Evolutionary conservation across 2,797 vertebrate genomes (phyloP).

Genomic region (Neosalanx taihuensis): DNA sequence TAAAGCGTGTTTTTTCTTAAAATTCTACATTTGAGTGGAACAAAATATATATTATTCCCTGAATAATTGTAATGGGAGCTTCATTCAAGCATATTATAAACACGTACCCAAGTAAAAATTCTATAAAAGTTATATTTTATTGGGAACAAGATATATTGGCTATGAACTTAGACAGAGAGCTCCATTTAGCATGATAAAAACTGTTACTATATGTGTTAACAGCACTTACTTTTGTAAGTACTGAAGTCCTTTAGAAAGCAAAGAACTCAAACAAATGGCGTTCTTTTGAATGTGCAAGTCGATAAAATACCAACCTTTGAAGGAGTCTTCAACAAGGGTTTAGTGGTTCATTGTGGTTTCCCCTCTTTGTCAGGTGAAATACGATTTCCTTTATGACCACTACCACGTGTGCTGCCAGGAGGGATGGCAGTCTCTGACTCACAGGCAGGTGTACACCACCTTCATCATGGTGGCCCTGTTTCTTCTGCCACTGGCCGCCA

Average conservation of each 20-base stretch:
- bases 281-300: no score
- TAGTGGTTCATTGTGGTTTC: background rate
- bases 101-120: background rate
- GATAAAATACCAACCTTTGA: no score
- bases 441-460: conserved; percentile 76
- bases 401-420: conserved; percentile 84
- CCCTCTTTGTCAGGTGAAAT: conserved; percentile 72
- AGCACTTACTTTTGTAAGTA: no score
- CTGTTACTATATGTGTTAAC: no score
- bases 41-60: background rate
- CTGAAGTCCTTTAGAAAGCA: background rate
- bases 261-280: no score
- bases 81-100: no score
- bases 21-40: background rate
- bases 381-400: conserved; percentile 82
- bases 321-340: no score
- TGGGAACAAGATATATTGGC: no score
- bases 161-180: no score
- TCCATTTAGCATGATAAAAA: no score
- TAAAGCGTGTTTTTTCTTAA: background rate
- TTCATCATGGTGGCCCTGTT: conserved; percentile 86
- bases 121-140: background rate
- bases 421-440: conserved; percentile 68
- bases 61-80: no score
- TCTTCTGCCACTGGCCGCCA: conserved; percentile 75